Conservation (phyloP, 2,888 invertebrate species). For the Drosophila macrospina region DNA sequence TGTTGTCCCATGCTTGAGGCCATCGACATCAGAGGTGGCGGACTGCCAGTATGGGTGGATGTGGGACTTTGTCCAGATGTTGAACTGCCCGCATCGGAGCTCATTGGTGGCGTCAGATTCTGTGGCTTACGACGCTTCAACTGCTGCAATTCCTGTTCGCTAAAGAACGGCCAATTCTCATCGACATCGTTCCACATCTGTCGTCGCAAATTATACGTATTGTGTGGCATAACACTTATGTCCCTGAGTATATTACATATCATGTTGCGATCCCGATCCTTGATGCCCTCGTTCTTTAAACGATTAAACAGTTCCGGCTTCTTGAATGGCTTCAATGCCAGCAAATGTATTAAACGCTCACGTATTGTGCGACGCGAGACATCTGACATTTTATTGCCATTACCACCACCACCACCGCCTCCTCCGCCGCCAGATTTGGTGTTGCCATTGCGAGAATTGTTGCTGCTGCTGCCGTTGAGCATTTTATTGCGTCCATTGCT, state of each 20-base stretch:
- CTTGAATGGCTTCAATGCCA: conserved; percentile 96
- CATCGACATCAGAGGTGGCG: conserved; percentile 86
- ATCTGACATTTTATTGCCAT: conserved; percentile 79
- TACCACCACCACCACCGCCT: conserved; percentile 21
- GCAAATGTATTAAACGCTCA: conserved; percentile 96
- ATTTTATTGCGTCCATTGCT: conserved; percentile 64
- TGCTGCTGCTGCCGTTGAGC: conserved; percentile 54
- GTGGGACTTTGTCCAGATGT: conserved; percentile 92
- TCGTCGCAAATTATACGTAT: conserved; percentile 94
- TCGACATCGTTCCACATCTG: conserved; percentile 97
- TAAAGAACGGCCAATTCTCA: conserved; percentile 97
- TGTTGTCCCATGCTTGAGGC: conserved; percentile 33
- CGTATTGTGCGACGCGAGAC: conserved; percentile 87
- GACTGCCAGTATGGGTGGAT: conserved; percentile 90
- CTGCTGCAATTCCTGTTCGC: conserved; percentile 94
- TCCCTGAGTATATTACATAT: conserved; percentile 92
- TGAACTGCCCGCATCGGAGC: conserved; percentile 92
- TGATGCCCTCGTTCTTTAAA: conserved; percentile 94
- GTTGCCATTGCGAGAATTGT: conserved; percentile 59
- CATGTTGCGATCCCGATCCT: conserved; percentile 92
- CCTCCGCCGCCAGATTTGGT: conserved; percentile 50
- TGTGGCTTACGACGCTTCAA: conserved; percentile 96
- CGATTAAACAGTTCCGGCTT: conserved; percentile 95
- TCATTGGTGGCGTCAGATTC: conserved; percentile 95
- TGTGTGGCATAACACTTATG: conserved; percentile 91